Percentiles rank a stretch among this genome's conserved stretches.
Evolutionary conservation across 2,888 invertebrate genomes (phyloP).

Genomic region (Phlogophora meticulosa): DNA sequence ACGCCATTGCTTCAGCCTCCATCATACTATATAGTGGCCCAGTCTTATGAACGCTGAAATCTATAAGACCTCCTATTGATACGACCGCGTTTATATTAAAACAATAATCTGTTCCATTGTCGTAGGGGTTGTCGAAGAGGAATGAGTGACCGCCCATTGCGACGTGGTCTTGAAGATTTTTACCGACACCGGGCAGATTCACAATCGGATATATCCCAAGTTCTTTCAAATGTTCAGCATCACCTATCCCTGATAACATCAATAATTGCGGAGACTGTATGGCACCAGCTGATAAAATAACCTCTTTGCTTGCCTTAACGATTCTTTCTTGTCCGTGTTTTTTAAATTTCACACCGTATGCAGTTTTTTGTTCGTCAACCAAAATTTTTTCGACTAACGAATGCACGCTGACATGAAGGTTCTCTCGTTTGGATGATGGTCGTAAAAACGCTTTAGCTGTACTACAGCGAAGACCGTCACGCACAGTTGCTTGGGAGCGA

Average conservation of each 20-base stretch:
- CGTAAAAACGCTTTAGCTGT: constrained; percentile 96
- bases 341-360: constrained; percentile 93
- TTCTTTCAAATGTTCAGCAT: constrained; percentile 91
- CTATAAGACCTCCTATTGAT: constrained; percentile 91
- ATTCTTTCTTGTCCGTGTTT: constrained; percentile 89
- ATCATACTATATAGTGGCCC: constrained; percentile 95
- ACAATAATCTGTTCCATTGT: constrained; percentile 91
- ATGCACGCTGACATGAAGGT: constrained; percentile 94
- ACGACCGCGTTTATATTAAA: constrained; percentile 93
- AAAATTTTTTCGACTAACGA: constrained; percentile 93
- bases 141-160: constrained; percentile 95
- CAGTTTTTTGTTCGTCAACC: constrained; percentile 92
- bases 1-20: constrained; percentile 95
- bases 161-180: constrained; percentile 96
- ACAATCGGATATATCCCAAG: constrained; percentile 92
- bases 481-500: constrained; percentile 94
- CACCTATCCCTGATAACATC: constrained; percentile 96
- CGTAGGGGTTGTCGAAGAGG: constrained; percentile 92
- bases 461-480: constrained; percentile 95
- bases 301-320: constrained; percentile 93
- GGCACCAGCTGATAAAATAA: constrained; percentile 96
- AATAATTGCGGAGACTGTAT: constrained; percentile 96
- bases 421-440: constrained; percentile 92
- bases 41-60: constrained; percentile 91
- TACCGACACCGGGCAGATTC: constrained; percentile 94